These are phyloP conservation scores for Hetaerina titia DNA, from an alignment of 2,888 invertebrate genomes.

Conservation along the genomic window DNA sequence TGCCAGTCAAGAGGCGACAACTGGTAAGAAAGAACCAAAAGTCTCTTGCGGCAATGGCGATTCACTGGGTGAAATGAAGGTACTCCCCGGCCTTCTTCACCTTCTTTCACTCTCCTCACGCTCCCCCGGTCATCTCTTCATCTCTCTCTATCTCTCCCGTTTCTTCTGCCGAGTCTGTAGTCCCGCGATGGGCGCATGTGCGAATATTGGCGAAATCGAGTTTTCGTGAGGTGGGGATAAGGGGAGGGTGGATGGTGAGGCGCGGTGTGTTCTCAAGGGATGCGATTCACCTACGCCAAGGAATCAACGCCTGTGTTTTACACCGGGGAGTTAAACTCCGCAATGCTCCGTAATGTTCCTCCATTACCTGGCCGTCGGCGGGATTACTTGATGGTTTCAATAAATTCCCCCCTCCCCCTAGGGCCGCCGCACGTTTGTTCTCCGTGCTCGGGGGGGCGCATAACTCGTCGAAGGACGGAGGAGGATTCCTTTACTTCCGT, in stretches of 20 bases:
- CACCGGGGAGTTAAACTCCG: background rate
- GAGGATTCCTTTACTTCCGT: background rate
- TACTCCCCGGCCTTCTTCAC: background rate
- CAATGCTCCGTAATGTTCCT: background rate
- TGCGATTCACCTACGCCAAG: background rate
- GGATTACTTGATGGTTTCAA: background rate
- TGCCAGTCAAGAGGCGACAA: too few species aligned
- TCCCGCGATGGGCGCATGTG: background rate
- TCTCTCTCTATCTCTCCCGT: background rate
- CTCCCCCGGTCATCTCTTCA: background rate
- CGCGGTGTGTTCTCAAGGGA: background rate
- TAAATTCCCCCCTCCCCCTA: background rate
- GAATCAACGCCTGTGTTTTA: background rate
- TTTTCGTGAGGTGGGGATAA: background rate
- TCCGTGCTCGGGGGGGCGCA: background rate
- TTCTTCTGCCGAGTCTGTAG: background rate
- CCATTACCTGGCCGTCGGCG: background rate
- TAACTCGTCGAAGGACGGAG: background rate
- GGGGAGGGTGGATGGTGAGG: background rate
- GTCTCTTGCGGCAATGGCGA: too few species aligned
- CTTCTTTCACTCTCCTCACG: background rate
- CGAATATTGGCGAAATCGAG: slow-evolving; percentile 29
- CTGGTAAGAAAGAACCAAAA: too few species aligned
- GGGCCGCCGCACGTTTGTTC: background rate
- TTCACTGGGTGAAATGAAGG: background rate